Evolutionary conservation across 2,797 vertebrate species (phyloP), one percentile per base, ranked within the genome.

Genomic region (Diplodus sargus): DNA sequence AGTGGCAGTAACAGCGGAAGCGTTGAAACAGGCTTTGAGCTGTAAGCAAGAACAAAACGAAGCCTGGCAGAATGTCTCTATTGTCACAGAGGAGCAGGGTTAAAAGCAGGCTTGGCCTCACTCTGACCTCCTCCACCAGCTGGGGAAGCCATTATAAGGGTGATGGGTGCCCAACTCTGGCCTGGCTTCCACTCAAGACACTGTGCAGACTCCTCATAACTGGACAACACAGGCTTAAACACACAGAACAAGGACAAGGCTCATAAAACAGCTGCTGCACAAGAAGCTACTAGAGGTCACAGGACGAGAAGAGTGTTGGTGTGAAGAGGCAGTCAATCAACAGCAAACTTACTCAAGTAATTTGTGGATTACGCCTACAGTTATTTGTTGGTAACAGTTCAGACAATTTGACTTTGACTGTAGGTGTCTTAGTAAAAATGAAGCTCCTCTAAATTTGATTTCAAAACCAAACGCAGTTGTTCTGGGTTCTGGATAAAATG

Each of bases 61-160:
- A 47, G 62, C 73, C 79, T 76, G 76, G 67, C 84, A 82, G 78
- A 86, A 82, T 42, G 72, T 85, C 83, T 83, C 65, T 78, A 71
- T 86, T 88, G 88, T 91, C 63, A 68, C 66, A 59, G 51, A 69
- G 47, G n/a, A 66, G 60, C 20, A 9, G 67, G 62, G 73, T 80
- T 20, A 63, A 70, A 57, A 28, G 83, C 52, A 77, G 79, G 74
- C 58, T 17, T 67, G 76, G 84, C 85, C 87, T 72, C n/a, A 4
- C 60, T 65, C 59, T 89, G 88, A 89, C 84, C 89, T 75, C 68
- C 30, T 67, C 65, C 1, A 67, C 81, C 84, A 89, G 87, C 90
- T 90, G 86, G 75, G 63, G 74, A 87, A 90, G 68, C 42, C 85
- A 87, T 90, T 83, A 88, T 47, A 54, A 58, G 80, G 78, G 82